phyloP scores from a whole-genome alignment of 2,888 invertebrate genomes.

The Meghimatium bilineatum region DNA sequence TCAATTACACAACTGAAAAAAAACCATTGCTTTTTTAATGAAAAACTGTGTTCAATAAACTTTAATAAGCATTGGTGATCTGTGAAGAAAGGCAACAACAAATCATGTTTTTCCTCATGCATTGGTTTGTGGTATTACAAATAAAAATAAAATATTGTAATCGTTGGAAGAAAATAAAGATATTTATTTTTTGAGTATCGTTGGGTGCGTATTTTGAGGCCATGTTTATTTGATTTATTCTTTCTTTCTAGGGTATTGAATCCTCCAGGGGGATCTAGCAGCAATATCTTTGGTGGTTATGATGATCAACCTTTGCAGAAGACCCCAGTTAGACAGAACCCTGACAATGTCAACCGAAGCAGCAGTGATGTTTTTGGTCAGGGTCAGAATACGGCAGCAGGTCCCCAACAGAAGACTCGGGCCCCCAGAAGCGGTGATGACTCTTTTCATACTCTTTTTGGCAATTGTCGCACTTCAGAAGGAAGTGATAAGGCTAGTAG shows the following conservation, averaged over 20 bases:
- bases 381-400: conserved; percentile 8
- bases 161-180: no score
- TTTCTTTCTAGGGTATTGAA: conserved; percentile 60
- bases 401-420: conserved; percentile 4
- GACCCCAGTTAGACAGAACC: conserved; percentile 32
- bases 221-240: neutral
- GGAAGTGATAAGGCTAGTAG: neutral
- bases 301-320: conserved; percentile 44
- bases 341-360: conserved; percentile 31
- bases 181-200: no score
- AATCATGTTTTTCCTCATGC: no score
- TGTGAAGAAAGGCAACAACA: no score
- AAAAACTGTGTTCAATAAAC: no score
- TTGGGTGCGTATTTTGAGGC: no score
- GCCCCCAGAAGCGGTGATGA: conserved; percentile 52
- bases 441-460: conserved; percentile 51
- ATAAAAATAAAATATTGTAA: no score
- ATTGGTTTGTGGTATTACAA: no score
- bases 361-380: conserved; percentile 35
- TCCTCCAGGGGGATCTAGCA: conserved; percentile 69
- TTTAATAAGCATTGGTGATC: no score
- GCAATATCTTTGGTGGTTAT: conserved; percentile 64
- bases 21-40: no score
- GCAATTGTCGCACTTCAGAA: conserved; percentile 29
- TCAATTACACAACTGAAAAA: no score